Percentiles rank a stretch among this genome's conserved stretches.
These are phyloP conservation scores for Bombyx mandarina DNA, from an alignment of 1,140 invertebrate genomes.

Conservation along the genomic window DNA sequence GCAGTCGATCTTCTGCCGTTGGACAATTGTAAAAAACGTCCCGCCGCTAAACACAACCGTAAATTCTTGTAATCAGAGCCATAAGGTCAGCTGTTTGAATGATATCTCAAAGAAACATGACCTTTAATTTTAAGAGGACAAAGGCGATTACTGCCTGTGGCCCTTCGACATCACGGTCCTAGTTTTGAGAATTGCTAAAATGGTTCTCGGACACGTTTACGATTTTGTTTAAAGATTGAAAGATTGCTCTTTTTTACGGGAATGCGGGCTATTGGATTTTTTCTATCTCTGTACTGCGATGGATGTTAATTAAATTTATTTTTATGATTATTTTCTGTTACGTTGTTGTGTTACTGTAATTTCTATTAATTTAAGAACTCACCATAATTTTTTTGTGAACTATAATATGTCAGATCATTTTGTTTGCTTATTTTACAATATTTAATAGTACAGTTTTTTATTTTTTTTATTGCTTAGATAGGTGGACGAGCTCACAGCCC, in stretches of 20 bases:
- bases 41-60: constrained; percentile 45
- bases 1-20: constrained; percentile 37
- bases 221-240: constrained; percentile 50
- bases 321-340: no score
- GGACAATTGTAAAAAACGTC: constrained; percentile 58
- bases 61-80: constrained; percentile 17
- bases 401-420: not conserved
- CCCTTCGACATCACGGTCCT: no score
- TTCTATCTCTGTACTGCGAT: constrained; percentile 15
- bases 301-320: constrained; percentile 5
- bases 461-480: no score
- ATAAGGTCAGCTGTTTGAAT: no score
- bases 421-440: no score
- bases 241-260: constrained; percentile 31
- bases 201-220: constrained; percentile 32
- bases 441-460: no score
- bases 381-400: not conserved
- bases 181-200: constrained; percentile 40
- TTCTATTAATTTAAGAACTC: no score
- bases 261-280: constrained; percentile 55
- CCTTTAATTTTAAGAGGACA: no score
- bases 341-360: no score
- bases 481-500: no score
- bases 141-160: no score
- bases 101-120: no score